Evolutionary conservation across 2,888 invertebrate species (phyloP).

Genomic region (Lycocerus yunnanus): DNA sequence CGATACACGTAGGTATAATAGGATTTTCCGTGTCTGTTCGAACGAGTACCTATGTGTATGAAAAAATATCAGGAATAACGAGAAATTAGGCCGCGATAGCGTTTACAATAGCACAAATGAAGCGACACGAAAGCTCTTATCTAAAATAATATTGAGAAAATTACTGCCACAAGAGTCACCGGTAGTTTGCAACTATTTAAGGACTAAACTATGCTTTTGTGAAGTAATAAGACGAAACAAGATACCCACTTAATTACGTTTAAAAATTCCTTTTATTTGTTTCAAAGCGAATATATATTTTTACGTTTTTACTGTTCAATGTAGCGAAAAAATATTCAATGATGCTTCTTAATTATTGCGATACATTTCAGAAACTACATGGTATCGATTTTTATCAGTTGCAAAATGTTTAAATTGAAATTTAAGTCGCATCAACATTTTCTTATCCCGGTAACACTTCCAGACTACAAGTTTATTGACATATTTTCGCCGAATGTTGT

Average conservation of each 20-base stretch:
- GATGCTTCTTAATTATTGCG: neutral
- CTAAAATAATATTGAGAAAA: constrained; percentile 11
- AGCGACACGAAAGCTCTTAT: constrained; percentile 18
- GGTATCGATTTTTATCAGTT: no score
- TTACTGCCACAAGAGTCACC: constrained; percentile 1
- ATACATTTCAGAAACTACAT: neutral
- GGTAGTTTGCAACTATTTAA: constrained; percentile 6
- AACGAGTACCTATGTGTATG: constrained; percentile 17
- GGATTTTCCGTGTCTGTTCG: constrained; percentile 9
- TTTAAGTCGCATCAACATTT: no score
- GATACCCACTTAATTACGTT: neutral
- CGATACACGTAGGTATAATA: constrained; percentile 26
- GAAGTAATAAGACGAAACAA: neutral
- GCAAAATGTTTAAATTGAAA: no score
- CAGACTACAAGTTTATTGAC: no score
- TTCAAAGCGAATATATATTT: neutral
- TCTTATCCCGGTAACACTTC: no score
- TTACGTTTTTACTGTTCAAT: neutral
- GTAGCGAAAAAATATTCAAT: neutral
- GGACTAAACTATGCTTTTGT: neutral
- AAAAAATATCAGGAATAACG: constrained; percentile 12
- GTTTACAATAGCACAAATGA: constrained; percentile 11
- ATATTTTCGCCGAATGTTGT: no score
- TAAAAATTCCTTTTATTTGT: neutral
- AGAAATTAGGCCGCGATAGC: constrained; percentile 11